These are phyloP conservation scores for Gephyroberyx darwinii DNA, from an alignment of 2,797 vertebrate genomes.

Conservation along the genomic window DNA sequence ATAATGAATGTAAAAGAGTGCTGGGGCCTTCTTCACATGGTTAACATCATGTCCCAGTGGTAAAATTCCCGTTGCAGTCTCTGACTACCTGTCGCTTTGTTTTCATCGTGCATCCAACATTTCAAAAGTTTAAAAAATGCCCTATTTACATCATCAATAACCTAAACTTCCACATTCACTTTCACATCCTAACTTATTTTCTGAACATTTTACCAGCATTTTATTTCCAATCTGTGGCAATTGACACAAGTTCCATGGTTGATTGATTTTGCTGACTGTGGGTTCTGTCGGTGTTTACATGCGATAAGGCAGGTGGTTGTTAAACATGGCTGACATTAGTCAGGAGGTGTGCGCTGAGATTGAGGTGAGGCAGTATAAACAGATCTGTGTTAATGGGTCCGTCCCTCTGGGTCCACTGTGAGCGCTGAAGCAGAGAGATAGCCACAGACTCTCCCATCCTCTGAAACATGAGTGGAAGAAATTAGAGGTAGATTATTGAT, in stretches of 20 bases:
- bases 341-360: constrained; percentile 61
- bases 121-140: constrained; percentile 30
- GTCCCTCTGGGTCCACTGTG: constrained; percentile 46
- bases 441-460: constrained; percentile 34
- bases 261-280: constrained; percentile 56
- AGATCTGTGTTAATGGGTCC: constrained; percentile 68
- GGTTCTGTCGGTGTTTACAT: constrained; percentile 59
- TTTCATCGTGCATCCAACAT: neutral
- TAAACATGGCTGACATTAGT: constrained; percentile 75
- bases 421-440: constrained; percentile 62
- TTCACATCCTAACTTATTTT: constrained; percentile 35
- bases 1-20: constrained; percentile 74
- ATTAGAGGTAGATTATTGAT: constrained; percentile 65
- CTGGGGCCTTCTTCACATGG: constrained; percentile 52
- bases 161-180: constrained; percentile 11
- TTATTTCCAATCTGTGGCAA: constrained; percentile 41
- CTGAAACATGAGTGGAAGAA: constrained; percentile 36
- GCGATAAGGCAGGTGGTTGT: constrained; percentile 72
- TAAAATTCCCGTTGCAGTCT: constrained; percentile 29
- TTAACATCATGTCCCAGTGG: constrained; percentile 53
- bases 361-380: constrained; percentile 73
- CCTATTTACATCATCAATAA: neutral
- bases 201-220: constrained; percentile 29
- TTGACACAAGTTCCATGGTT: constrained; percentile 51
- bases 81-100: constrained; percentile 23